Base-by-base conservation (phyloP, 1,140 invertebrate species). In the Chrysomallon squamiferum region DNA sequence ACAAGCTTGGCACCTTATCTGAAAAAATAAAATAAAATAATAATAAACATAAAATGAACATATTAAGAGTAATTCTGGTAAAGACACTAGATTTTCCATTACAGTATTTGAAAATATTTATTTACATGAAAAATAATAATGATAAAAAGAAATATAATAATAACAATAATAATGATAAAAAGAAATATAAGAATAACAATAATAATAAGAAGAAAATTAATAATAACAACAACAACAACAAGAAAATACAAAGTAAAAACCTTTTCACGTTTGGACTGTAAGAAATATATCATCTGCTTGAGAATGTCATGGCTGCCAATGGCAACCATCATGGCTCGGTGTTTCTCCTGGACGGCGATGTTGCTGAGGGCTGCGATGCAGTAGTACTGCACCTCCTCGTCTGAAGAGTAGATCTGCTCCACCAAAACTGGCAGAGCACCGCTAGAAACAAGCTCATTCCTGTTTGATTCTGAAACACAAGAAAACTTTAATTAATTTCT, bases 1-100 rank as follows among this genome's bases (percentile, higher is more conserved):
- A 64, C 79, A 79, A 9, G 76, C 71, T 59, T 81, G 78, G 50
- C 77, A 80, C 49, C 76, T 73, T 29, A 79, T 69, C 76, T 79
- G 65, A 29, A 76, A 71, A 43, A 20, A 47, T 65, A 69, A 54
- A 18, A n/a, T n/a, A n/a, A n/a, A n/a, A n/a, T n/a, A n/a, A n/a
- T n/a, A n/a, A n/a, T n/a, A n/a, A 47, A 49, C 15, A 60, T 30
- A n/a, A n/a, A n/a, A n/a, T 47, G 20, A 61, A 15, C 29, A 11
- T 41, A 33, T 20, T n/a, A 35, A 13, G 25, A 65, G 38, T 20
- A n/a, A 18, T 22, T 9, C 29, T 29, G n/a, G 7, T 5, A 25
- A 18, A 25, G 18, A 60, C 18, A 47, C 15, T n/a, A n/a, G n/a
- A 1, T 50, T 38, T 38, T 38, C 15, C 35, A 15, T 5, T 38